Conservation (phyloP, 1,140 invertebrate species). For the Drosophila pandora region DNA sequence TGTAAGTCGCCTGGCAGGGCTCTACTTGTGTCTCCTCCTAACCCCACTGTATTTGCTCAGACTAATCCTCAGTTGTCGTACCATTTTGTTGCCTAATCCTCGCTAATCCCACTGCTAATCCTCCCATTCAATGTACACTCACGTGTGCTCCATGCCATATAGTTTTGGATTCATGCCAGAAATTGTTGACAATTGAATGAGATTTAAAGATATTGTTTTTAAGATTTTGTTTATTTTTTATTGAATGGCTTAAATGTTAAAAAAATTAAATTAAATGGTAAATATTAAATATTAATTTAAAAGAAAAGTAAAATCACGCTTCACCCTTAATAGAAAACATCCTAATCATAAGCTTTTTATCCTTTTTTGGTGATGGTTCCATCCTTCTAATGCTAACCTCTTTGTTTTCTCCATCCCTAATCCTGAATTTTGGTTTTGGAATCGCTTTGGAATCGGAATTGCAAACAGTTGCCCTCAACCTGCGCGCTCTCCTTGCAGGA, state of each 20-base stretch:
- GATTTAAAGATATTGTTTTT: background rate
- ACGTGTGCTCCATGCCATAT: constrained; percentile 1
- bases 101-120: constrained; percentile 34
- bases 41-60: constrained; percentile 27
- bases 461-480: constrained; percentile 65
- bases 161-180: constrained; percentile 17
- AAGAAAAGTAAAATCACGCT: background rate
- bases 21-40: constrained; percentile 38
- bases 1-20: constrained; percentile 66
- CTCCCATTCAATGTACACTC: constrained; percentile 20
- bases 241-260: background rate
- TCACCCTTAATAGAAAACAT: background rate
- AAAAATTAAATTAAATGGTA: background rate
- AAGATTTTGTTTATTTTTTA: background rate
- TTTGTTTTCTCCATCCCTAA: constrained; percentile 28
- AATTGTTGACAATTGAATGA: background rate
- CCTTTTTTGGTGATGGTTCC: constrained; percentile 50
- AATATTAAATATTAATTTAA: background rate
- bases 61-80: constrained; percentile 34
- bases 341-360: constrained; percentile 4
- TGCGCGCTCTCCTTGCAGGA: constrained; percentile 87
- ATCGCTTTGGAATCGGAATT: background rate
- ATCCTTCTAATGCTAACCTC: constrained; percentile 55
- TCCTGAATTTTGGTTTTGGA: background rate
- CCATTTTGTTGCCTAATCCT: constrained; percentile 34